A percentile compares a stretch with the other conserved stretches of the same genome.
Conservation (phyloP, 2,797 vertebrate genomes). For the Chloroceryle amazona region DNA sequence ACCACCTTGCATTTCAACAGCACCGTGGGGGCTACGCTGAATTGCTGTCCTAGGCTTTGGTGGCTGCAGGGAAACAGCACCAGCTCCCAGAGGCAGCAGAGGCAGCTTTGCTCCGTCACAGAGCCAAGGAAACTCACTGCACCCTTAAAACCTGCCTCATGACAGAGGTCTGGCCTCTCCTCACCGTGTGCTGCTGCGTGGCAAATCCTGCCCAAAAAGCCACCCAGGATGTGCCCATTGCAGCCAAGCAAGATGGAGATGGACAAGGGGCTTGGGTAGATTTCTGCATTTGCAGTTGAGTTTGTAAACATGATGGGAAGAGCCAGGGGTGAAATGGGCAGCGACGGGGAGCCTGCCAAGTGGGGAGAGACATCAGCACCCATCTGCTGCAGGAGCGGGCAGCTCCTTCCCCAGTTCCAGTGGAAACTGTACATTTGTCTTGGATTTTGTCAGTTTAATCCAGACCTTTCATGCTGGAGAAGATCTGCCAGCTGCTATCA, state of each 20-base stretch:
- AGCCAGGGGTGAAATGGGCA: background rate
- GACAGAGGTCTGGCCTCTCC: background rate
- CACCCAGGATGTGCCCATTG: accelerated
- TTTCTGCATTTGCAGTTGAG: background rate
- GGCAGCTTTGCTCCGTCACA: background rate
- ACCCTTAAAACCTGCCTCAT: background rate
- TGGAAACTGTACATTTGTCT: background rate
- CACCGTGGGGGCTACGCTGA: accelerated
- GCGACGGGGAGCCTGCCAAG: accelerated
- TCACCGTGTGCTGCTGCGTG: accelerated
- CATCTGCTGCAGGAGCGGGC: accelerated
- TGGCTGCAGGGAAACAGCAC: background rate
- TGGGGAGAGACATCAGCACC: background rate
- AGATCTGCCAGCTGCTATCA: conserved; percentile 32
- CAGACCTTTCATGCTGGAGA: conserved; percentile 16
- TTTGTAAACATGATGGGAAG: background rate
- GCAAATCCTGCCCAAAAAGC: background rate
- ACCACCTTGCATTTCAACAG: background rate
- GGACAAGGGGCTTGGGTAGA: background rate
- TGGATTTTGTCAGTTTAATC: conserved; percentile 1
- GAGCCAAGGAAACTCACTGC: background rate
- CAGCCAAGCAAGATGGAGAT: background rate
- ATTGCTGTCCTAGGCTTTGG: background rate
- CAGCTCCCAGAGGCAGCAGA: background rate
- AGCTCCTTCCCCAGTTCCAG: background rate